Percentiles rank a stretch among this genome's conserved stretches.
Evolutionary conservation across 2,888 invertebrate genomes (phyloP).

Genomic region (Fragum whitleyi): DNA sequence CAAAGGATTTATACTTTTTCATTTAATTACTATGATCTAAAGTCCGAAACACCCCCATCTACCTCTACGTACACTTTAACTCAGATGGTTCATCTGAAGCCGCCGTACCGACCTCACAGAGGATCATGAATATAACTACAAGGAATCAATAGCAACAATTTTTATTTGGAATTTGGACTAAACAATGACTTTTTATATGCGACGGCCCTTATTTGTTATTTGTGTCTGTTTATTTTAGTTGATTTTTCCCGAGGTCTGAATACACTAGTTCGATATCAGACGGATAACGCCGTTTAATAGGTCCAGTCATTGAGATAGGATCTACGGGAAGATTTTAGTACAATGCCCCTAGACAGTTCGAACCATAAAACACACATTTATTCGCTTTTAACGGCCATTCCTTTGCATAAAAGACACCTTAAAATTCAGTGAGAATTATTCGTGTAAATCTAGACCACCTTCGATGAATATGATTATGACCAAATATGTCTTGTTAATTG

Average conservation of each 20-base stretch:
- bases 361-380: conserved; percentile 55
- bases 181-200: background rate
- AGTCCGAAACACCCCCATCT: no score
- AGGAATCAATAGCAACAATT: no score
- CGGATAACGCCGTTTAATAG: conserved; percentile 32
- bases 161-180: no score
- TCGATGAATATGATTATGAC: conserved; percentile 34
- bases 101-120: no score
- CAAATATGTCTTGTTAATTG: background rate
- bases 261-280: conserved; percentile 18
- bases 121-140: no score
- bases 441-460: conserved; percentile 42
- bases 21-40: no score
- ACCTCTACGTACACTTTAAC: no score
- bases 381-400: conserved; percentile 58
- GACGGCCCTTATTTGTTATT: conserved; percentile 7
- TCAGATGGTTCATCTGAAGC: no score
- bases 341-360: conserved; percentile 53
- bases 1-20: no score
- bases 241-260: conserved; percentile 25
- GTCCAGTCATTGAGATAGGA: conserved; percentile 24
- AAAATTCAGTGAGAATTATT: conserved; percentile 4
- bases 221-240: conserved; percentile 12
- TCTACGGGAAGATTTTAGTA: conserved; percentile 50
- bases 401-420: conserved; percentile 52